A percentile compares a stretch with the other conserved stretches of the same genome.
phyloP scores from a whole-genome alignment of 2,113 vertebrate genomes.

The Halichoerus grypus region DNA sequence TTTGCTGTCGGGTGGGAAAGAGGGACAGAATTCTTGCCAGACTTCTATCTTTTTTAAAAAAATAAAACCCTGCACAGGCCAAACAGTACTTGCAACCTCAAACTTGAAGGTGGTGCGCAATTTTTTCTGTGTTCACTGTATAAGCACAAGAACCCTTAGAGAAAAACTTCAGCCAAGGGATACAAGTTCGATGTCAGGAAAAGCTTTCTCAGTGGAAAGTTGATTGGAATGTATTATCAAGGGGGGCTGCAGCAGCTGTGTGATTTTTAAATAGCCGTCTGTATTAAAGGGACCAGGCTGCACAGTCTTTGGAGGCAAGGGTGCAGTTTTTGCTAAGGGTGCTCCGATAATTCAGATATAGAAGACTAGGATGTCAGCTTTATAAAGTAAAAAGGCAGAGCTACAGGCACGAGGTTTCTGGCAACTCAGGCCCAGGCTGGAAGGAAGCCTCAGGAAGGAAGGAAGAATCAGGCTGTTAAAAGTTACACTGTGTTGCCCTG shows the following conservation, averaged over 20 bases:
- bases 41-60: not conserved
- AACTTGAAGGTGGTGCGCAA: not conserved
- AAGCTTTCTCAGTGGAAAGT: not conserved
- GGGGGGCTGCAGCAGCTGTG: not conserved
- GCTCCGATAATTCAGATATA: constrained; percentile 35
- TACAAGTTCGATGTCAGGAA: not conserved
- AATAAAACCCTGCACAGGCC: not conserved
- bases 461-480: not conserved
- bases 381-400: not conserved
- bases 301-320: not conserved
- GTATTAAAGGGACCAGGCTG: not conserved
- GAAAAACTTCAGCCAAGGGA: constrained; percentile 5
- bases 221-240: not conserved
- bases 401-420: not conserved
- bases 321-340: not conserved
- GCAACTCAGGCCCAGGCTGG: not conserved
- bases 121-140: constrained; percentile 7
- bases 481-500: not conserved
- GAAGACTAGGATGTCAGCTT: not conserved
- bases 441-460: not conserved
- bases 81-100: not conserved
- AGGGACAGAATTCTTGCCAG: not conserved
- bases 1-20: not conserved
- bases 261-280: not conserved
- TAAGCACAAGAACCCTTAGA: not conserved